Percentiles rank a stretch among this genome's conserved stretches.
phyloP scores from a whole-genome alignment of 1,140 invertebrate species.

The Epicauta chinensis region DNA sequence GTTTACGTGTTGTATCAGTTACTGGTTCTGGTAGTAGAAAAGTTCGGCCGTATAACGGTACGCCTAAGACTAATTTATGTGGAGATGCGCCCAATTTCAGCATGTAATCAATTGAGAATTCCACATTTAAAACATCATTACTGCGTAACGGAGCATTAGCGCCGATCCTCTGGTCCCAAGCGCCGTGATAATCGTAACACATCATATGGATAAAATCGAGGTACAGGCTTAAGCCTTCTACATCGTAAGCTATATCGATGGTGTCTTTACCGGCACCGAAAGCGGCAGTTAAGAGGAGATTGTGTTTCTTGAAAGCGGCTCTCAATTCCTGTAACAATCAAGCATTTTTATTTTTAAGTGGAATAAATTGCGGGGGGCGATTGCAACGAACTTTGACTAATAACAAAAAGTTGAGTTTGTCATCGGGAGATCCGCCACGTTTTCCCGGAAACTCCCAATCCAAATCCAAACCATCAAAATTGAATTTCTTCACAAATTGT shows the following conservation, averaged over 20 bases:
- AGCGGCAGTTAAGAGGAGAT: slow-evolving; percentile 66
- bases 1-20: slow-evolving; percentile 37
- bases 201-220: slow-evolving; percentile 83
- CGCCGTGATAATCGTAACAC: slow-evolving; percentile 86
- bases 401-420: slow-evolving; percentile 70
- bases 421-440: slow-evolving; percentile 62
- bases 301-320: slow-evolving; percentile 51
- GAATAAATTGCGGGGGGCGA: neutral
- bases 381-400: slow-evolving; percentile 58
- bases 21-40: slow-evolving; percentile 52
- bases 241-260: slow-evolving; percentile 69
- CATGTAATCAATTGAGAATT: slow-evolving; percentile 72
- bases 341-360: neutral
- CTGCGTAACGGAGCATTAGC: slow-evolving; percentile 63
- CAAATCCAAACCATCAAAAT: slow-evolving; percentile 78
- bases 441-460: slow-evolving; percentile 80
- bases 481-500: slow-evolving; percentile 54
- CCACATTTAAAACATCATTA: slow-evolving; percentile 52
- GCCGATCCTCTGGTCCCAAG: slow-evolving; percentile 70
- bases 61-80: slow-evolving; percentile 72
- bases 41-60: slow-evolving; percentile 78
- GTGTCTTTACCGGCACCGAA: slow-evolving; percentile 64
- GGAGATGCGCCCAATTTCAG: slow-evolving; percentile 61
- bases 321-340: slow-evolving; percentile 53
- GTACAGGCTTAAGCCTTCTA: slow-evolving; percentile 61